Evolutionary conservation across 2,797 vertebrate species (phyloP).

Genomic region (Lepilemur ruficaudatus): DNA sequence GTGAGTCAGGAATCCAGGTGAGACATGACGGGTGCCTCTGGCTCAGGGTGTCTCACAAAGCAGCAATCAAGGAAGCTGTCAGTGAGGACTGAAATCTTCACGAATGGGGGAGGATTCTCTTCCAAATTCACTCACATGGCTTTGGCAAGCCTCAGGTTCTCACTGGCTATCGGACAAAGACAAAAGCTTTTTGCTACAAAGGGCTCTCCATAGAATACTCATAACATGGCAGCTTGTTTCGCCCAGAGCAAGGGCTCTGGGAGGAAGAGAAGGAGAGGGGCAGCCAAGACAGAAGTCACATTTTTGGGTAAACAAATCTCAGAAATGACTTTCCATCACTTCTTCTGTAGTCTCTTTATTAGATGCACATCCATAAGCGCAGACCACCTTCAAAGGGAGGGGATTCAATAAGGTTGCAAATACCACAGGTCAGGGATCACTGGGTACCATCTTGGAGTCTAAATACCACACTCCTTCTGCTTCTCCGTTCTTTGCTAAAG

Average conservation of each 20-base stretch:
- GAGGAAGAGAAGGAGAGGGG: background rate
- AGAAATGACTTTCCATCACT: background rate
- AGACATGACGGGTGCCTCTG: background rate
- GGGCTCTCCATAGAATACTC: background rate
- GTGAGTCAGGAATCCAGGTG: background rate
- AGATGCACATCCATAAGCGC: background rate
- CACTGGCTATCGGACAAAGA: background rate
- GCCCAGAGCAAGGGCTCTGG: background rate
- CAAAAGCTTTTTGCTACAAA: background rate
- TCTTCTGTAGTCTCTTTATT: background rate
- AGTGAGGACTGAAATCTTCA: background rate
- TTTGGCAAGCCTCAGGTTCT: background rate
- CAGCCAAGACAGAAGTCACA: background rate
- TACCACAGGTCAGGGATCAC: background rate
- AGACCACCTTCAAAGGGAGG: background rate
- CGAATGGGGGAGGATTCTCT: background rate
- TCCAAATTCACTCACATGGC: background rate
- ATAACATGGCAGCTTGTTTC: background rate
- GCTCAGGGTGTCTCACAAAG: background rate
- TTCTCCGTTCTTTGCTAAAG: background rate
- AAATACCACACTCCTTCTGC: background rate
- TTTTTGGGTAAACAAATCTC: background rate
- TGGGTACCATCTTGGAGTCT: background rate
- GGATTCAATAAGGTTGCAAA: fast-evolving
- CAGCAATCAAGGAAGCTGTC: background rate